Conservation (phyloP, 2,888 invertebrate species). For the Drosophila meridiana region DNA sequence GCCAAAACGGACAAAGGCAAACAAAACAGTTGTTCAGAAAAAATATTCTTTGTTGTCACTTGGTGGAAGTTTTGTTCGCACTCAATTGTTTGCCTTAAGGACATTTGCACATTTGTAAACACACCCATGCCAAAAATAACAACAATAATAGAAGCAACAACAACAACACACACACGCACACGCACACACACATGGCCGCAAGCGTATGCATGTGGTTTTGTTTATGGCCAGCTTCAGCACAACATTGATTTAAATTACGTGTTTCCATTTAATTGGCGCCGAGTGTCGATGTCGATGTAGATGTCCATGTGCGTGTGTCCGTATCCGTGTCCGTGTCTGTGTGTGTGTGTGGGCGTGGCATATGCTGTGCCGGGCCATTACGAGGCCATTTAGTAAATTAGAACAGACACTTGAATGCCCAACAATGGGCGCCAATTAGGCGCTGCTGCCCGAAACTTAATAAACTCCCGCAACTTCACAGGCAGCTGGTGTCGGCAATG, state of each 20-base stretch:
- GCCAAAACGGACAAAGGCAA: slow-evolving; percentile 40
- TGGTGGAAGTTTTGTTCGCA: slow-evolving; percentile 81
- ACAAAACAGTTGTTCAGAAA: slow-evolving; percentile 57
- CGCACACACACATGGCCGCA: slow-evolving; percentile 52
- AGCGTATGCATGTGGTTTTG: slow-evolving; percentile 75
- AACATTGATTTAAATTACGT: slow-evolving; percentile 82
- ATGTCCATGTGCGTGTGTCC: slow-evolving; percentile 37
- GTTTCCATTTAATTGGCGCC: slow-evolving; percentile 77
- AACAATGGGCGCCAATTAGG: slow-evolving; percentile 62
- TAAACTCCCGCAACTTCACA: slow-evolving; percentile 54
- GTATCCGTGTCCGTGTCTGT: neutral
- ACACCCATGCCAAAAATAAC: slow-evolving; percentile 52
- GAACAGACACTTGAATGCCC: slow-evolving; percentile 64
- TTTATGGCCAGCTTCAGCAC: slow-evolving; percentile 74
- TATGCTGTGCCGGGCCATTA: slow-evolving; percentile 46
- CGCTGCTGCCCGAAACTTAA: slow-evolving; percentile 42
- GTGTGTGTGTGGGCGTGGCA: slow-evolving; percentile 33
- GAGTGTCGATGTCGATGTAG: slow-evolving; percentile 65
- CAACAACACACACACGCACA: slow-evolving; percentile 24
- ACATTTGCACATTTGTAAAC: slow-evolving; percentile 79
- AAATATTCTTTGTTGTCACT: slow-evolving; percentile 70
- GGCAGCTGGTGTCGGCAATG: slow-evolving; percentile 78
- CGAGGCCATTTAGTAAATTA: slow-evolving; percentile 74
- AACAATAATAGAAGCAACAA: slow-evolving; percentile 13
- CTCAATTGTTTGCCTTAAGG: slow-evolving; percentile 82